These are phyloP conservation scores for Atethmia centrago DNA, from an alignment of 2,888 invertebrate species.

Conservation along the genomic window DNA sequence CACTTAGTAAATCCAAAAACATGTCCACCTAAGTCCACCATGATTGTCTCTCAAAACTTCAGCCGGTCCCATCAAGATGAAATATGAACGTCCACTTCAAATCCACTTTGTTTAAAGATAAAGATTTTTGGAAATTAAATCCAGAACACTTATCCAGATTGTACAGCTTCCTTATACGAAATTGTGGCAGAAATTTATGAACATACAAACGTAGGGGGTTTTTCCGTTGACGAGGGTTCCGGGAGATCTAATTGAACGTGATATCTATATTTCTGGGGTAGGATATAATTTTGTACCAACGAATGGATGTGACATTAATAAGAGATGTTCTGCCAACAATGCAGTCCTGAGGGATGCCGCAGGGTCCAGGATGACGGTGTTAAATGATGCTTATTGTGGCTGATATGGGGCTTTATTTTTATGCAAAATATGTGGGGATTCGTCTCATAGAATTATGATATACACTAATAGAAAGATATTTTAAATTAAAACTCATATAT, in stretches of 20 bases:
- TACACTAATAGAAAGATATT: no score
- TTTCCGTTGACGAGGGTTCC: conserved; percentile 81
- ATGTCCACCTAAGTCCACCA: neutral
- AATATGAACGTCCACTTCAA: conserved; percentile 47
- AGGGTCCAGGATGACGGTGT: conserved; percentile 47
- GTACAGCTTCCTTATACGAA: conserved; percentile 71
- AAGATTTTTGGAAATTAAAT: conserved; percentile 60
- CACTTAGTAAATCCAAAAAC: neutral
- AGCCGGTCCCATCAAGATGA: conserved; percentile 31
- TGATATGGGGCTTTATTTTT: conserved; percentile 38
- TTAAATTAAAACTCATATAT: no score
- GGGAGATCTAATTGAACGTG: conserved; percentile 79
- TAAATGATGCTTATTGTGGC: conserved; percentile 46
- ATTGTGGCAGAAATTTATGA: conserved; percentile 76
- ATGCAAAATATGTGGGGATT: conserved; percentile 22
- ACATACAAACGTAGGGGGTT: conserved; percentile 75
- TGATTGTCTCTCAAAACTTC: conserved; percentile 20
- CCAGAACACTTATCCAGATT: conserved; percentile 64
- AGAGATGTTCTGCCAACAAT: conserved; percentile 61
- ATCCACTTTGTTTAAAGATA: conserved; percentile 50
- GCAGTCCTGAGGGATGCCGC: conserved; percentile 51
- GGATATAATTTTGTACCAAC: conserved; percentile 57
- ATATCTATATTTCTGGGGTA: conserved; percentile 62
- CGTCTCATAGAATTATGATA: conserved; percentile 1
- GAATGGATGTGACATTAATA: conserved; percentile 62